Conservation (phyloP, 2,113 vertebrate genomes). For the Sorex araneus region DNA sequence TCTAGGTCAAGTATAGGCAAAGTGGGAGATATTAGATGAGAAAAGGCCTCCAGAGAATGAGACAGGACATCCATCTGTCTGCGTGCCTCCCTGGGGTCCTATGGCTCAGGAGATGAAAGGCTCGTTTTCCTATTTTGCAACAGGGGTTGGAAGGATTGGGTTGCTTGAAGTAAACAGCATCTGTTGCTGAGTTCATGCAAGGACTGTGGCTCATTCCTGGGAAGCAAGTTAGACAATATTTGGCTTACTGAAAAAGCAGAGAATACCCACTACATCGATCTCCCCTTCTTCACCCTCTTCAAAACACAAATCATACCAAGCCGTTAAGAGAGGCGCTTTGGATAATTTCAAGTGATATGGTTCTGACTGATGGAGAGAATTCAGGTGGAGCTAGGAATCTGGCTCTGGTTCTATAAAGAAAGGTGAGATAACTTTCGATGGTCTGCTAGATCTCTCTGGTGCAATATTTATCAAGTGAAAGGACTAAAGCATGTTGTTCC, state of each 20-base stretch:
- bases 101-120: not conserved
- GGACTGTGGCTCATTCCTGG: slow-evolving; percentile 73
- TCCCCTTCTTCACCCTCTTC: not conserved
- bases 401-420: slow-evolving; percentile 16
- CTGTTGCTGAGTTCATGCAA: slow-evolving; percentile 76
- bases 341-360: not conserved
- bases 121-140: slow-evolving; percentile 32
- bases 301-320: not conserved
- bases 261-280: slow-evolving; percentile 12
- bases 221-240: slow-evolving; percentile 71
- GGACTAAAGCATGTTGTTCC: slow-evolving; percentile 21
- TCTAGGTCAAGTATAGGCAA: not conserved
- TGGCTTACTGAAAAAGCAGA: slow-evolving; percentile 71
- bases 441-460: slow-evolving; percentile 23
- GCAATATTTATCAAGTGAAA: slow-evolving; percentile 67
- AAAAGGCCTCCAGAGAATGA: not conserved
- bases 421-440: slow-evolving; percentile 27
- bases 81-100: not conserved
- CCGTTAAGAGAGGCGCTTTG: not conserved
- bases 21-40: not conserved
- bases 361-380: not conserved
- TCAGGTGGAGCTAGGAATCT: not conserved
- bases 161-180: slow-evolving; percentile 79
- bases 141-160: slow-evolving; percentile 69
- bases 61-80: not conserved